Evolutionary conservation across 2,113 vertebrate genomes (phyloP).

Genomic region (Fulica atra): DNA sequence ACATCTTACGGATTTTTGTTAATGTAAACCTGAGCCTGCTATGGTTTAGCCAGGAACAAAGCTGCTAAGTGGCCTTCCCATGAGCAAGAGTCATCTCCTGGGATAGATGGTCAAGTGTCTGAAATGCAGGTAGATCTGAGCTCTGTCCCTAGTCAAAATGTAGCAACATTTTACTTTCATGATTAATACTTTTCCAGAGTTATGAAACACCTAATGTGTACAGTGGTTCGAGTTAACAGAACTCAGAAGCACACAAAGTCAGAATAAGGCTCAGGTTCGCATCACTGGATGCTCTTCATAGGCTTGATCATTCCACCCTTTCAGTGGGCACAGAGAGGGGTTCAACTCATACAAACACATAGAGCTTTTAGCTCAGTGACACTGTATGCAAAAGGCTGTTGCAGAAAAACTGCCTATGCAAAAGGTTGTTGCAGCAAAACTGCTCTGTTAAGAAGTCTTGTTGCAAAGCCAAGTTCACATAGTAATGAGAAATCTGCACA

Average conservation of each 20-base stretch:
- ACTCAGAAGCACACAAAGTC: background rate
- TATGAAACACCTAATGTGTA: background rate
- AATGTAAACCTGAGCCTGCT: background rate
- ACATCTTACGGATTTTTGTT: background rate
- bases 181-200: background rate
- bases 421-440: background rate
- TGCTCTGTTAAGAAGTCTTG: background rate
- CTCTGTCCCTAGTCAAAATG: background rate
- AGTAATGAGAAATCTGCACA: background rate
- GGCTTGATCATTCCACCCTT: background rate
- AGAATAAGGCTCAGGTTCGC: background rate
- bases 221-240: background rate
- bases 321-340: fast-evolving
- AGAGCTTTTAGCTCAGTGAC: background rate
- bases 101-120: background rate
- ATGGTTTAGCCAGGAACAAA: background rate
- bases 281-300: background rate
- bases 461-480: background rate
- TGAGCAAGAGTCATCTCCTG: background rate
- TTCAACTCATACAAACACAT: background rate
- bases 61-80: background rate
- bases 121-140: background rate
- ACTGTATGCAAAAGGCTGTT: background rate
- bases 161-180: background rate
- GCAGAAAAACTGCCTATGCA: background rate